These are phyloP conservation scores for Pseudonaja textilis DNA, from an alignment of 2,113 vertebrate genomes.

Conservation along the genomic window DNA sequence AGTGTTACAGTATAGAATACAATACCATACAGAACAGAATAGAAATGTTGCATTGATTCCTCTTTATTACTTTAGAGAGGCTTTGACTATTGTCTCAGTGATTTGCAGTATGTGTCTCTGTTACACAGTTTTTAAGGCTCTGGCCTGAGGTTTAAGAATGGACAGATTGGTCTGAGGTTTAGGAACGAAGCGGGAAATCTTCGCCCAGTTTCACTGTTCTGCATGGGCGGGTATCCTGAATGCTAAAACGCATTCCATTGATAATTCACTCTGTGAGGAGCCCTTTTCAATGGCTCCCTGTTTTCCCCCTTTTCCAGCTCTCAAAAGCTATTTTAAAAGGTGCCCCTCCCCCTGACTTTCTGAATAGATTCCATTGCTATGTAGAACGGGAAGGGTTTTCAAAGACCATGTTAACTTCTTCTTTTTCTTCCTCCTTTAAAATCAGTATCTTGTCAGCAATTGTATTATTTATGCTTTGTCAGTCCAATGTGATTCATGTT, in stretches of 20 bases:
- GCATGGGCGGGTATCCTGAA: slow-evolving; percentile 75
- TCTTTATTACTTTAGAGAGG: slow-evolving; percentile 21
- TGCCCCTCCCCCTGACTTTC: slow-evolving; percentile 35
- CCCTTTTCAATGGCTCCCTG: slow-evolving; percentile 65
- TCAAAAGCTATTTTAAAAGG: slow-evolving; percentile 46
- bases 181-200: slow-evolving; percentile 64
- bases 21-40: background rate
- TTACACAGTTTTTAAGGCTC: slow-evolving; percentile 33
- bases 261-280: slow-evolving; percentile 70
- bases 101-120: slow-evolving; percentile 54
- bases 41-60: background rate
- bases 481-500: slow-evolving; percentile 53
- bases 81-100: slow-evolving; percentile 40
- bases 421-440: slow-evolving; percentile 18
- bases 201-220: slow-evolving; percentile 78
- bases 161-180: slow-evolving; percentile 40
- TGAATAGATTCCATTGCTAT: slow-evolving; percentile 51
- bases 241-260: slow-evolving; percentile 72
- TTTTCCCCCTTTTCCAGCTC: slow-evolving; percentile 39
- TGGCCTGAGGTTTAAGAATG: slow-evolving; percentile 16
- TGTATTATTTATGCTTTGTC: slow-evolving; percentile 30
- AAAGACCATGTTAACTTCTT: slow-evolving; percentile 43
- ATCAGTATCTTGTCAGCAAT: slow-evolving; percentile 11
- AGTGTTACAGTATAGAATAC: slow-evolving; percentile 19
- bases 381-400: slow-evolving; percentile 34